Conservation (phyloP, 2,797 vertebrate genomes). For the Schizopygopsis pylzovi region DNA sequence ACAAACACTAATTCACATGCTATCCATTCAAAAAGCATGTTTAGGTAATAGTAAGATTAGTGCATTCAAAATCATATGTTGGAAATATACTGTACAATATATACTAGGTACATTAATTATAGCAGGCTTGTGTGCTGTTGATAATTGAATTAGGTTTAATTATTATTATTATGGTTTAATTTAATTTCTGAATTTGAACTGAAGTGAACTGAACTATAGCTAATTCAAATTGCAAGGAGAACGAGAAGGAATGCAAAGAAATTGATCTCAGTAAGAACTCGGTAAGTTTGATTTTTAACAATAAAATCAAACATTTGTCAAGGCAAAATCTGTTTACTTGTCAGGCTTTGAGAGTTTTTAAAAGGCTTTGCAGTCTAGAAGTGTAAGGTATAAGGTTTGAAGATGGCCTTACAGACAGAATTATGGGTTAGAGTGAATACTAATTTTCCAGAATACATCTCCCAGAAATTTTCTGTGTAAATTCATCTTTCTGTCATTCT, state of each 20-base stretch:
- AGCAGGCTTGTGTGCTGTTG: background rate
- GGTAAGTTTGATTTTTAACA: background rate
- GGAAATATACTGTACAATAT: background rate
- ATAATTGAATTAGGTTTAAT: background rate
- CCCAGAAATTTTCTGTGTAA: background rate
- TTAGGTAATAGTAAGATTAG: background rate
- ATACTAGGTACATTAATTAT: background rate
- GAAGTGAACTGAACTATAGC: background rate
- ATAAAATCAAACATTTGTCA: background rate
- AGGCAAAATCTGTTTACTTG: background rate
- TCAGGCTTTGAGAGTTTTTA: background rate
- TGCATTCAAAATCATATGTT: background rate
- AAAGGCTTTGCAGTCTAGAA: background rate
- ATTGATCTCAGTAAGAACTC: background rate
- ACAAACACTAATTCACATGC: constrained; percentile 38
- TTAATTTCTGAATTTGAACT: background rate
- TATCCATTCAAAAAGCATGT: background rate
- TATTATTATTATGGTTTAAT: background rate
- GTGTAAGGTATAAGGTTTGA: background rate
- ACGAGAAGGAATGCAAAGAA: background rate
- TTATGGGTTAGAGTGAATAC: background rate
- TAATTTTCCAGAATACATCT: background rate
- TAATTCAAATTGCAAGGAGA: background rate
- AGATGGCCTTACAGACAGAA: background rate
- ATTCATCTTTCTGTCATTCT: background rate